Base-by-base conservation (phyloP, 2,888 invertebrate genomes). In the Phyto melanocephala region DNA sequence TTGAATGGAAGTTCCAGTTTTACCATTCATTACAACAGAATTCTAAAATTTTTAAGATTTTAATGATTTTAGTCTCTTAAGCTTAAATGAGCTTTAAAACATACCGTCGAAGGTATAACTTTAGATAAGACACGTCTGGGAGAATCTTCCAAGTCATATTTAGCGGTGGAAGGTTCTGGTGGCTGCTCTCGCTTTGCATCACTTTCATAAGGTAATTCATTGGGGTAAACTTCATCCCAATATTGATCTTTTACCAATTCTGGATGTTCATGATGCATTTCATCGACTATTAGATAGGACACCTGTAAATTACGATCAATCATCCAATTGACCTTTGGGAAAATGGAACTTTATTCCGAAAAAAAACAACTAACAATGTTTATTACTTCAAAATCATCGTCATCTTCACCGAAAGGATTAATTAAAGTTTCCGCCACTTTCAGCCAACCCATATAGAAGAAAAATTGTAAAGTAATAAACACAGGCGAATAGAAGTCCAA, bases 241-340 rank as follows among this genome's bases (percentile, higher is more conserved):
- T 97, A 97, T 89, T 97, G 97, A 92, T 97, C 97, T 77, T 93
- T 93, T 42, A 97, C 94, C 83, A 97, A 91, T 88, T 96, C 95
- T 0, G 97, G 97, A 92, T 97, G 96, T 87, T 96, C 96, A 90
- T 96, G 95, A 89, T 97, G 97, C 96, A 97, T 97, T 91, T 97
- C 97, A 89, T 97, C 97, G 45, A 97, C 97, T 86, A 97, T 97
- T 89, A 97, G 93, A 91, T 97, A 97, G 15, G 96, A 95, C 17
- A 97, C 96, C 95, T 96, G 90, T 22, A 90, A 85, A 84, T 87
- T 96, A 86, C 97, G 93, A 90, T 98, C 98, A 68, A 98, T 95
- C 91, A 98, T 94, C 97, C 97, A 97, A 88, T 97, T 97, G 1
- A 91, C 95, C 93, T 97, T 11, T 6, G 42, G 63, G 3, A n/a